These are phyloP conservation scores for Aselliscus stoliczkanus DNA, from an alignment of 2,797 vertebrate genomes.

Conservation along the genomic window DNA sequence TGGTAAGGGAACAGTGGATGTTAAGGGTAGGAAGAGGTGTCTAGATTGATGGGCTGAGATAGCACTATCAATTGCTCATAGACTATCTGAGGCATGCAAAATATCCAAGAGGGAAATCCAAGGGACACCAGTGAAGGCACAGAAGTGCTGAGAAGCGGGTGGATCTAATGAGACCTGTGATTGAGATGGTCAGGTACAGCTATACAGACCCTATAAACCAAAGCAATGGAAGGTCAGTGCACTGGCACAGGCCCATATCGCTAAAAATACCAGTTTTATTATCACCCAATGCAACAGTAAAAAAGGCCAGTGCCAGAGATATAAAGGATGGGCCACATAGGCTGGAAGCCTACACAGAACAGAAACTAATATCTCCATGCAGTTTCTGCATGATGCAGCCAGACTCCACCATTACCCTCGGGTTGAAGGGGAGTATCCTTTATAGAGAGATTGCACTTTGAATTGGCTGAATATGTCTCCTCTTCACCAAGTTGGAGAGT, in stretches of 20 bases:
- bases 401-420: neutral
- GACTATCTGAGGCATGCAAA: neutral
- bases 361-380: neutral
- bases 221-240: neutral
- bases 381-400: rapidly evolving
- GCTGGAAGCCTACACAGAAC: neutral
- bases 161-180: neutral
- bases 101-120: neutral
- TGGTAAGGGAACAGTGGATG: neutral
- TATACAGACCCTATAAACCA: neutral
- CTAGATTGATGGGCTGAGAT: neutral
- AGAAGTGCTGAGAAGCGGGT: neutral
- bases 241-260: neutral
- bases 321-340: neutral
- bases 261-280: neutral
- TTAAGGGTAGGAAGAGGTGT: neutral
- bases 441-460: neutral
- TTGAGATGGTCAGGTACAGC: neutral
- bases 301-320: neutral
- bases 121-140: neutral
- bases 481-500: neutral
- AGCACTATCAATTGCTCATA: neutral
- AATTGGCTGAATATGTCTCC: neutral
- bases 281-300: neutral
- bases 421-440: neutral